Evolutionary conservation across 1,140 invertebrate species (phyloP), one percentile per base, ranked within the genome.

Genomic region (Pteromalus puparum): DNA sequence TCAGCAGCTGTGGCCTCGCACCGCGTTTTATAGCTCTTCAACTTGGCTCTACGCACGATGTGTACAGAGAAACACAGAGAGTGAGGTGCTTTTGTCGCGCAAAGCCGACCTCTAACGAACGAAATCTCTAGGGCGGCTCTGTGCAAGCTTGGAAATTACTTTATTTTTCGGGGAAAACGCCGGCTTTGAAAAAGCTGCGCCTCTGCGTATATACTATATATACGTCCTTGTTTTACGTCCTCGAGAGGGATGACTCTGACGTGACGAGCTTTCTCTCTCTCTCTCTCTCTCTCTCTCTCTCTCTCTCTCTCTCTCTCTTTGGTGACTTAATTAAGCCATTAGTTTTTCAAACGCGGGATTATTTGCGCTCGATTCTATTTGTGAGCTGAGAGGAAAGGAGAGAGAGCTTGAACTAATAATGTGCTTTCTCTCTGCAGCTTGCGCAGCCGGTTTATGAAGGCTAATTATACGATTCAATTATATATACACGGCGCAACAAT

Each of bases 11-110:
- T 9, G 53, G 53, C 53, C 53, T 61, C 53, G 9, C 38, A 9
- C 5, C 38, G 53, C 53, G 53, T 61, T 61, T 61, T 61, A 61
- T 61, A n/a, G 53, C 53, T 21, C n/a, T 78, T 78, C 53, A 67
- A 78, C 38, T 65, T 78, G n/a, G 76, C 10, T n/a, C 18, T 78
- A n/a, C n/a, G 21, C 48, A 13, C 34, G 13, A 6, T 42, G 38
- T 34, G 30, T 7, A 61, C 18, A 61, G 5, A n/a, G 21, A n/a
- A 7, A 61, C 3, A 61, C 18, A 61, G 53, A n/a, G 53, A n/a
- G 38, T 9, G 38, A 2, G 6, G 6, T 13, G 28, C 28, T 65
- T 78, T 65, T 65, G 1, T 38, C 53, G 28, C 30, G 28, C 30
- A 61, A 28, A 28, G 2, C 21, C 75, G 21, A 18, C 53, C 18